Evolutionary conservation across 2,888 invertebrate genomes (phyloP).

Genomic region (Urechis unicinctus): DNA sequence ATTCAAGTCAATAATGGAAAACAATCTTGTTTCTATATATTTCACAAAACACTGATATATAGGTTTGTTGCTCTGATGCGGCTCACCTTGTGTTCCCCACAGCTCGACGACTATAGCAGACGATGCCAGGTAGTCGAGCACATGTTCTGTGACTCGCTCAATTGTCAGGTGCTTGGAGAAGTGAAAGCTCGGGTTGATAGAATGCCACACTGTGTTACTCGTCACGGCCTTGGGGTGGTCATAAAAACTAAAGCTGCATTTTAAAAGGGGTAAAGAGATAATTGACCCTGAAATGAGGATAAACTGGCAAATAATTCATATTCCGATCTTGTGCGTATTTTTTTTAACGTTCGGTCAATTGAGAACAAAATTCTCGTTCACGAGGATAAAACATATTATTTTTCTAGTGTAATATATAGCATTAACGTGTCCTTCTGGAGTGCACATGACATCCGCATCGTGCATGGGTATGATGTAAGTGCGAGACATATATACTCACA

Average conservation of each 20-base stretch:
- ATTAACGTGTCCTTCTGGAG: too few species aligned
- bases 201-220: constrained; percentile 25
- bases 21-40: background rate
- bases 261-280: too few species aligned
- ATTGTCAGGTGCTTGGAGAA: constrained; percentile 25
- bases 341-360: too few species aligned
- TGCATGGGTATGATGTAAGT: too few species aligned
- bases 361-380: too few species aligned
- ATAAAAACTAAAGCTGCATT: constrained; percentile 16
- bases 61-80: background rate
- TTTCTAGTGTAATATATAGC: too few species aligned
- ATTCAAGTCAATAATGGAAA: background rate
- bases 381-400: too few species aligned
- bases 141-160: constrained; percentile 22
- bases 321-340: too few species aligned
- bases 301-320: too few species aligned
- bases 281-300: too few species aligned
- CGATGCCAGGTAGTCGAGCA: constrained; percentile 25
- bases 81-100: constrained; percentile 34
- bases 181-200: constrained; percentile 22
- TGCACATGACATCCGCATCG: too few species aligned
- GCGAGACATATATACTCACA: too few species aligned
- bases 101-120: constrained; percentile 30
- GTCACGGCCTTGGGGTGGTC: constrained; percentile 18
- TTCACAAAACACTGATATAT: background rate